Evolutionary conservation across 1,140 invertebrate genomes (phyloP).

Genomic region (Aleiodes sp.): DNA sequence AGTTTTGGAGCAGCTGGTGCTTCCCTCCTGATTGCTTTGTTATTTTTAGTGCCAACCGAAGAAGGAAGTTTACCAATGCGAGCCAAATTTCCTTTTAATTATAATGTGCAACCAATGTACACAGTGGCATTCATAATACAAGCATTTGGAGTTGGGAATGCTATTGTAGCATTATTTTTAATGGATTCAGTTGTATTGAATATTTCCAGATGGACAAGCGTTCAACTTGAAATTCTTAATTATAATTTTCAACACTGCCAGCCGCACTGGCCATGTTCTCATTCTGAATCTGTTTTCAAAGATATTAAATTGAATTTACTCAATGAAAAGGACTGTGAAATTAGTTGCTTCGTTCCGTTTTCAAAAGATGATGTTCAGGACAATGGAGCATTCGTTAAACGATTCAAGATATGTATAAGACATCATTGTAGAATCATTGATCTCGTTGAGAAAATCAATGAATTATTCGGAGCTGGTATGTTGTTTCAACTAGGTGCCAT

Average conservation of each 20-base stretch:
- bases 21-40: too few species aligned
- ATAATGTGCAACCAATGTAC: neutral
- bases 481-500: conserved; percentile 46
- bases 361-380: too few species aligned
- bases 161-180: neutral
- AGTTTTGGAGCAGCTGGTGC: too few species aligned
- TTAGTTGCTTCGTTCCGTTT: too few species aligned
- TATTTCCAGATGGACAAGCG: neutral
- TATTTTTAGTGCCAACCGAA: too few species aligned
- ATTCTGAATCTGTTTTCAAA: too few species aligned
- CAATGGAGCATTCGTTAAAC: conserved; percentile 32
- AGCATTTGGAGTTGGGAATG: neutral
- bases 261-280: too few species aligned
- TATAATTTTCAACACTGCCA: neutral
- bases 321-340: neutral
- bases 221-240: neutral
- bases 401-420: conserved; percentile 35
- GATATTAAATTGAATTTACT: too few species aligned
- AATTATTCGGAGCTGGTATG: conserved; percentile 40
- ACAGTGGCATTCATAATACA: neutral
- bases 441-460: conserved; percentile 40
- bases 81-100: neutral
- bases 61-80: neutral
- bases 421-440: conserved; percentile 43
- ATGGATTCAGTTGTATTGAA: neutral